Evolutionary conservation across 1,140 invertebrate species (phyloP).

Genomic region (Notospermus geniculatus): DNA sequence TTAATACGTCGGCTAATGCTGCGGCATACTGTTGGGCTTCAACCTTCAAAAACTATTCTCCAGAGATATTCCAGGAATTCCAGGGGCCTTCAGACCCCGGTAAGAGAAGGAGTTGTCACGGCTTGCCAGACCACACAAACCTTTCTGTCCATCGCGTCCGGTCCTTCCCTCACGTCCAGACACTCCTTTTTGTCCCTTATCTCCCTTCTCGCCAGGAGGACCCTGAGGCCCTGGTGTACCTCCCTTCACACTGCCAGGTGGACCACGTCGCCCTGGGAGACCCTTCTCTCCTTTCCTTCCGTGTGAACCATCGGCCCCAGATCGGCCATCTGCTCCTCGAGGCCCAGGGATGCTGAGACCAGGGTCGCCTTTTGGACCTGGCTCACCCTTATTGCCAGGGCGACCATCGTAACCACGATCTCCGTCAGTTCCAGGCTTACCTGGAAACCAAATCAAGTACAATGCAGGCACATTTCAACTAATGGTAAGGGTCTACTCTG

Average conservation of each 20-base stretch:
- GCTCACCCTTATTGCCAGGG: slow-evolving; percentile 16
- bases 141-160: slow-evolving; percentile 7
- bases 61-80: no score
- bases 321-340: background rate
- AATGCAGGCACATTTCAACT: no score
- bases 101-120: no score
- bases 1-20: no score
- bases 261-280: background rate
- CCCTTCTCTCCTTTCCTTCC: slow-evolving; percentile 1
- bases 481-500: no score
- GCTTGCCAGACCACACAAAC: background rate
- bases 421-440: slow-evolving; percentile 19
- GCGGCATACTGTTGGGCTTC: no score
- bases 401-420: slow-evolving; percentile 18
- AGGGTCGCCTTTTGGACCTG: slow-evolving; percentile 11
- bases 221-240: slow-evolving; percentile 6
- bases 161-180: slow-evolving; percentile 2
- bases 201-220: slow-evolving; percentile 10
- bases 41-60: no score
- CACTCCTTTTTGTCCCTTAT: background rate
- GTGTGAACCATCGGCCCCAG: background rate
- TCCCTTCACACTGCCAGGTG: background rate
- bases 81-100: no score
- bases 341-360: slow-evolving; percentile 6
- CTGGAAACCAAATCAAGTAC: background rate